Conservation (phyloP, 2,888 invertebrate genomes). For the Philaethria dido region DNA sequence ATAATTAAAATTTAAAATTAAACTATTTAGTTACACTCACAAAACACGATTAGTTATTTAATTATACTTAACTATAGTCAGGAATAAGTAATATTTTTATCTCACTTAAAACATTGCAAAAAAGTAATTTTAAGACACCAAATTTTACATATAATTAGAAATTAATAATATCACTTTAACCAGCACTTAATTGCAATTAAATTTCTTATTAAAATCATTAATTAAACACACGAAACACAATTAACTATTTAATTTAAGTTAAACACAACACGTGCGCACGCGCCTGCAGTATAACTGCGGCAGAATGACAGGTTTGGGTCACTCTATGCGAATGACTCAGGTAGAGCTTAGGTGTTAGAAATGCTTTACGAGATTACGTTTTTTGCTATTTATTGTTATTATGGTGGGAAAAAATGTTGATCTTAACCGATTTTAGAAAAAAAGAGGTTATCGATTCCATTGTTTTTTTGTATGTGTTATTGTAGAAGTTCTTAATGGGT, state of each 20-base stretch:
- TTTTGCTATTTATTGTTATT: not conserved
- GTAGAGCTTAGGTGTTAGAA: conserved; percentile 47
- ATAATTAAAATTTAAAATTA: not conserved
- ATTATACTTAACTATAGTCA: not conserved
- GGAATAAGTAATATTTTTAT: too few relatives aligned
- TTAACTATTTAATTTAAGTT: not conserved
- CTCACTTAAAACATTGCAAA: too few relatives aligned
- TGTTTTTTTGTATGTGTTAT: too few relatives aligned
- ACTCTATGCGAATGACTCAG: conserved; percentile 64
- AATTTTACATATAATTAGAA: too few relatives aligned
- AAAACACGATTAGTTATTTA: conserved; percentile 10
- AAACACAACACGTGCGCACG: conserved; percentile 61
- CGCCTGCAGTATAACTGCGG: conserved; percentile 59
- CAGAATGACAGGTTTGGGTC: conserved; percentile 73
- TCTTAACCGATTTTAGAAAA: too few relatives aligned
- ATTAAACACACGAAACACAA: not conserved
- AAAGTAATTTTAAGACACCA: too few relatives aligned
- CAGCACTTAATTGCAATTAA: not conserved
- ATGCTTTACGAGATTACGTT: conserved; percentile 10
- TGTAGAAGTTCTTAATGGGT: too few relatives aligned
- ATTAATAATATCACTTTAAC: not conserved
- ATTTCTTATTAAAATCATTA: not conserved
- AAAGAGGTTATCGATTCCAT: too few relatives aligned
- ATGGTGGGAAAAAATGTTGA: not conserved
- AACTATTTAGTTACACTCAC: conserved; percentile 24